Evolutionary conservation across 1,140 invertebrate species (phyloP), one percentile per base, ranked within the genome.

Genomic region (Heliconius hermathena): DNA sequence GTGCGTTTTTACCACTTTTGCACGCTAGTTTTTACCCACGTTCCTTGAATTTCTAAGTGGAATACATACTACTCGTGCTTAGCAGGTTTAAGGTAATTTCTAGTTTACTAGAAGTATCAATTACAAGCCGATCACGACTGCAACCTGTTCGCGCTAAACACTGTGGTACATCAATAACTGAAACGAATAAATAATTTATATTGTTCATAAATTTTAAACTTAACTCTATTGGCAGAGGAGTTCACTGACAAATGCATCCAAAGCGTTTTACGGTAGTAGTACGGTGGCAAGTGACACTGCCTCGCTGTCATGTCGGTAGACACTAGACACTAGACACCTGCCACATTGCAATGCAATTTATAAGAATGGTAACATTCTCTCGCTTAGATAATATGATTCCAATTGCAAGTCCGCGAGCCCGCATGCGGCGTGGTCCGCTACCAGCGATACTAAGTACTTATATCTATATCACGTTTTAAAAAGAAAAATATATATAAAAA

Each of bases 51-150:
- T 66, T 77, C 46, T 36, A 29, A 72, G 26, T 77, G 46, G 46
- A 77, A 77, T 46, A 49, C 29, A 26, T 20, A 29, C 41, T 8
- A 72, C 1, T 66, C 22, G 22, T 29, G 22, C 22, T 66, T 18
- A n/a, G 8, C 71, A 38, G 4, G 76, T 72, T 77, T 77, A 77
- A 33, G 76, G 76, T 41, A 2, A 72, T 77, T 71, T 77, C 70
- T 70, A 72, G 76, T 77, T 77, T 22, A 38, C 66, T 72, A 72
- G 41, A 66, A 77, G 70, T 77, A 77, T 77, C 76, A 72, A 77
- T 77, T 77, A 77, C 76, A 66, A 77, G 75, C 57, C 70, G 70
- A 77, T 77, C 22, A 72, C 75, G 26, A 52, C 33, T 22, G 6
- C 3, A 29, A 26, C 46, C 33, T 71, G 75, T 41, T 77, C 26